Evolutionary conservation across 1,140 invertebrate species (phyloP).

Genomic region (Bombus waltoni): DNA sequence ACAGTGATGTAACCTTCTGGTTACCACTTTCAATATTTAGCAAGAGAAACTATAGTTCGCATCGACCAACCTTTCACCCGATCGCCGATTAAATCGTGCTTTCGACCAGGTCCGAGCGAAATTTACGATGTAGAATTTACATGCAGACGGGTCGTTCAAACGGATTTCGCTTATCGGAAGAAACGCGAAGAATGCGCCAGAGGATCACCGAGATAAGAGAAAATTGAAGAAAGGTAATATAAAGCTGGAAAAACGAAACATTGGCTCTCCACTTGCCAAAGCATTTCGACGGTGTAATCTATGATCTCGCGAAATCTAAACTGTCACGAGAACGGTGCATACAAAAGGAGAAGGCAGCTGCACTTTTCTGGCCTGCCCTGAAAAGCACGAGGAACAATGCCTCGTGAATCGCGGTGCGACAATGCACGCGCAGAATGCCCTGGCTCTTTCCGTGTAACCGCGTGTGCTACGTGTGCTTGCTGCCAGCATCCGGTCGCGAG

Average conservation of each 20-base stretch:
- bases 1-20: conserved; percentile 4
- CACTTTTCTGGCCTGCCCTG: conserved; percentile 51
- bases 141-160: too few species aligned
- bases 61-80: conserved; percentile 17
- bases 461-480: background rate
- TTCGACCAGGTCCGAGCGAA: background rate
- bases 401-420: conserved; percentile 43
- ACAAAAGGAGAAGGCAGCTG: conserved; percentile 59
- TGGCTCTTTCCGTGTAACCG: background rate
- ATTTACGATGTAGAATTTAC: background rate
- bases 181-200: background rate
- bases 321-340: background rate
- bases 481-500: background rate
- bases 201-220: background rate
- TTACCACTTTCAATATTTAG: background rate
- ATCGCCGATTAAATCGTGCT: background rate
- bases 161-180: background rate
- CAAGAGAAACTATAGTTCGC: background rate
- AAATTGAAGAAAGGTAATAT: background rate
- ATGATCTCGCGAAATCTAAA: conserved; percentile 17
- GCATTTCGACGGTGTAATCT: conserved; percentile 23
- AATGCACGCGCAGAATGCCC: conserved; percentile 29
- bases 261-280: background rate
- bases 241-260: background rate
- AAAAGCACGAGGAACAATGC: conserved; percentile 46